Conservation (phyloP, 2,888 invertebrate species). For the Troides aeacus region DNA sequence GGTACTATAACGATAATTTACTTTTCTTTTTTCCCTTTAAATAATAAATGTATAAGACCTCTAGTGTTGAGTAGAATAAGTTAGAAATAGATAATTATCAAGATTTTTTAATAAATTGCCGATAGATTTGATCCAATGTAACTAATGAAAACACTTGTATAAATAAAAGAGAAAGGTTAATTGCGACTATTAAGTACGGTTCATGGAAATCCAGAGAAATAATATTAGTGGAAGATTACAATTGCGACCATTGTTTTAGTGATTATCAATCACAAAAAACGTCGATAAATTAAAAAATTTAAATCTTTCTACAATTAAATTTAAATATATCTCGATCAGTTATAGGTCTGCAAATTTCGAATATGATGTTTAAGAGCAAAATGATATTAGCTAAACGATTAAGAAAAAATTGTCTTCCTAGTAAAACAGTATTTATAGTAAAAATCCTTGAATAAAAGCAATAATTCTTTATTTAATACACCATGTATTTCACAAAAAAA, state of each 20-base stretch:
- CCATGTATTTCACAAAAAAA: constrained; percentile 70
- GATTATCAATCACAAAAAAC: too few relatives aligned
- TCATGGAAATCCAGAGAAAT: too few relatives aligned
- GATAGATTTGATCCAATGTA: not conserved
- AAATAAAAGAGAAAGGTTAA: not conserved
- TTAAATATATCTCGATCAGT: too few relatives aligned
- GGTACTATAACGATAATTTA: not conserved
- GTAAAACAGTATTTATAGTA: not conserved
- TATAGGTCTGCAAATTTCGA: too few relatives aligned
- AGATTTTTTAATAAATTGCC: not conserved
- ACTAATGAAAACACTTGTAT: not conserved
- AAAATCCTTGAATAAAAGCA: constrained; percentile 37
- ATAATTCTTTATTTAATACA: constrained; percentile 60
- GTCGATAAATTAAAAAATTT: too few relatives aligned
- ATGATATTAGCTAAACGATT: too few relatives aligned
- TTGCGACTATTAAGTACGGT: too few relatives aligned
- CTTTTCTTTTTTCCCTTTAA: not conserved
- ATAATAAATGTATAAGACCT: not conserved
- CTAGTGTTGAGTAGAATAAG: not conserved
- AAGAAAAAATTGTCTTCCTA: not conserved
- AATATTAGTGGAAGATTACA: too few relatives aligned
- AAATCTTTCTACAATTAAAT: too few relatives aligned
- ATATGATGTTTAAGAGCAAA: too few relatives aligned
- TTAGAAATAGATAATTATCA: not conserved
- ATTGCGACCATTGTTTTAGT: too few relatives aligned